Evolutionary conservation across 2,113 vertebrate species (phyloP), one percentile per base, ranked within the genome.

Genomic region (Nestor notabilis): DNA sequence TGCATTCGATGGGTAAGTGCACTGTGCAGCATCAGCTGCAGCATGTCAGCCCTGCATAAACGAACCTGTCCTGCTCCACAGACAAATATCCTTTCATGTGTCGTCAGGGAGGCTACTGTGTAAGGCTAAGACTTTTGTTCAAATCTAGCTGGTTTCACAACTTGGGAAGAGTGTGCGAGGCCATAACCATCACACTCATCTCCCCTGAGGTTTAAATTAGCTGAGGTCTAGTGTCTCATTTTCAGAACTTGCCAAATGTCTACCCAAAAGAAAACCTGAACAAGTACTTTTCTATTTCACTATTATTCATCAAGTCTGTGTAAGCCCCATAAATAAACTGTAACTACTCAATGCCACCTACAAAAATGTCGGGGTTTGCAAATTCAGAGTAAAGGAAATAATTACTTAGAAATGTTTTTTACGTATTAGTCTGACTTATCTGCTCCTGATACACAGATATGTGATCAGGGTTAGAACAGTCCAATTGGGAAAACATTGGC

Each of bases 141-240:
- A 46, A 79, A 61, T n/a, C 80, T 92, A 49, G 21, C 31, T 79
- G 39, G 43, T 92, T 87, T 96, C 74, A 89, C 65, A 55, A 49
- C 1, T 41, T 91, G 70, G 82, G 56, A 87, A 85, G 37, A 24
- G 27, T 63, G 14, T 58, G 47, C 2, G 5, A 69, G 23, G 56
- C 52, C 75, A 29, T 11, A 95, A 66, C 49, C 47, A 97, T 46
- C 41, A 87, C 52, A 87, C 60, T 89, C 86, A 56, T 74, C 71
- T 93, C 95, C 94, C 90, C 74, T 82, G 77, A 91, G 65, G 61
- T 93, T 89, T 94, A 82, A 85, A 80, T 87, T 85, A 89, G 64
- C 69, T 84, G 80, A 81, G 69, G 55, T 84, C 28, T 49, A 17
- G 58, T 75, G 72, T 96, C 83, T 89, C 86, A 77, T 93, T 94